Evolutionary conservation across 2,888 invertebrate species (phyloP).

Genomic region (Nymphalis polychloros): DNA sequence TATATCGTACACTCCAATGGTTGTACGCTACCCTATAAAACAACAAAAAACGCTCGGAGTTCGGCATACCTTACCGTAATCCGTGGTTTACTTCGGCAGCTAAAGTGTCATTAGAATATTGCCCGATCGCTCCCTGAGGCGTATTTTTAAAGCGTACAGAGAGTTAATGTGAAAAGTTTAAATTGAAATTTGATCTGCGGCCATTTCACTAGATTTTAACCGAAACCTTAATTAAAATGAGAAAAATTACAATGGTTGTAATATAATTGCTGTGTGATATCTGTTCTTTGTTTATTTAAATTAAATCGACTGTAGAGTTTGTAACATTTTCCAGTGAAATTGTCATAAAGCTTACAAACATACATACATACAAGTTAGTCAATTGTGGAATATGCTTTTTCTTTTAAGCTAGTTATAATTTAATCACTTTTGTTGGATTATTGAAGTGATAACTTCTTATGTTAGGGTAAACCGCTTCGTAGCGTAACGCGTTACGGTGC

Average conservation of each 20-base stretch:
- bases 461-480: too few species aligned
- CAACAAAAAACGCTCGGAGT: constrained; percentile 24
- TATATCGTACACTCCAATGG: too few species aligned
- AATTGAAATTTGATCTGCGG: constrained; percentile 74
- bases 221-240: constrained; percentile 41
- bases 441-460: too few species aligned
- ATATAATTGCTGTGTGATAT: constrained; percentile 10
- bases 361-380: too few species aligned
- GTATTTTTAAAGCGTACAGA: constrained; percentile 63
- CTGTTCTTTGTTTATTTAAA: constrained; percentile 15
- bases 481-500: too few species aligned
- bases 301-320: not conserved
- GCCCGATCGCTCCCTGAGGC: constrained; percentile 57
- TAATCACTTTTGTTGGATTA: too few species aligned
- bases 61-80: constrained; percentile 32
- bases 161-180: constrained; percentile 69
- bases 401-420: too few species aligned
- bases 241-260: constrained; percentile 30
- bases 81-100: constrained; percentile 44
- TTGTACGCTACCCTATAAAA: not conserved
- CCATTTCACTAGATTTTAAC: constrained; percentile 40
- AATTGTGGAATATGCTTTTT: too few species aligned
- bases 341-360: too few species aligned
- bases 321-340: too few species aligned
- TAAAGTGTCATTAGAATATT: constrained; percentile 48